Evolutionary conservation across 2,113 vertebrate species (phyloP).

Genomic region (Leucosticte australis): DNA sequence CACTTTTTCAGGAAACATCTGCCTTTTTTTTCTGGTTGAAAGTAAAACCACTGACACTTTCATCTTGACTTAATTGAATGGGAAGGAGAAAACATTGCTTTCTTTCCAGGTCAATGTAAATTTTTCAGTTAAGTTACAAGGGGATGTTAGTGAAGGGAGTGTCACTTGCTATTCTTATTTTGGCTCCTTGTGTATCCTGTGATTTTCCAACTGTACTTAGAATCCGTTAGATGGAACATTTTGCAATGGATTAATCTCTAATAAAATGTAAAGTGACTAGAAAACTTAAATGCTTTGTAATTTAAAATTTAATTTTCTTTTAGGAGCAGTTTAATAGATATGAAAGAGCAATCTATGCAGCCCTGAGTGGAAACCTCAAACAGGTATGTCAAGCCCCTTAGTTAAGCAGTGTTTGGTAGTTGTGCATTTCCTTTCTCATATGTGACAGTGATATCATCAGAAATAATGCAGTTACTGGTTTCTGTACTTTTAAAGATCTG

Average conservation of each 20-base stretch:
- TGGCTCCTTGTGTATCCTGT: not conserved
- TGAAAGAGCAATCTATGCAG: slow-evolving; percentile 93
- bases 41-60: not conserved
- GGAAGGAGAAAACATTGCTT: not conserved
- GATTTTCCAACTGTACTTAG: not conserved
- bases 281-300: not conserved
- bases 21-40: not conserved
- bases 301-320: slow-evolving; percentile 30
- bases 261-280: not conserved
- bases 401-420: not conserved
- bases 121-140: not conserved
- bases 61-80: not conserved
- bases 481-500: not conserved
- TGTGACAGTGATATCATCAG: not conserved
- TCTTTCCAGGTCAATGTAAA: not conserved
- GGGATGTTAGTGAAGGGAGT: not conserved
- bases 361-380: slow-evolving; percentile 94
- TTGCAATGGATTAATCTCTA: not conserved
- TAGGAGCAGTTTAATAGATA: slow-evolving; percentile 91
- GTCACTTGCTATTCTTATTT: not conserved
- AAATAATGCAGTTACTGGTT: not conserved
- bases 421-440: not conserved
- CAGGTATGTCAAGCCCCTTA: slow-evolving; percentile 76
- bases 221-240: not conserved
- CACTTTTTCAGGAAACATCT: not conserved